Evolutionary conservation across 2,797 vertebrate species (phyloP).

Genomic region (Enoplosus armatus): DNA sequence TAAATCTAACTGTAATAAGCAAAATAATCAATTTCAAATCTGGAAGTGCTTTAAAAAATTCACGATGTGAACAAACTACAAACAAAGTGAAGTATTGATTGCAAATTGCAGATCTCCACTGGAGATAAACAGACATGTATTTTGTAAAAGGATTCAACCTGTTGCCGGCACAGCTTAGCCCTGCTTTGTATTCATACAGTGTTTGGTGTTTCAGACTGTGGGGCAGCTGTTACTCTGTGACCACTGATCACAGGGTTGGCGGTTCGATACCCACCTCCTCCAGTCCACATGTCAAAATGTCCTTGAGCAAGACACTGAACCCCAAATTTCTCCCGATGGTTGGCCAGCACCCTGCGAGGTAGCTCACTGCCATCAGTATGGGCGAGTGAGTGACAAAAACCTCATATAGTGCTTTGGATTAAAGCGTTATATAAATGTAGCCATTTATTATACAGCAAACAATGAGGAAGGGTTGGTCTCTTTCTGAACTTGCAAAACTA

Average conservation of each 20-base stretch:
- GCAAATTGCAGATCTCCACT: not conserved
- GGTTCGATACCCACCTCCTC: no score
- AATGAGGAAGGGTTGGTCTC: not conserved
- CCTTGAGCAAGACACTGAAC: no score
- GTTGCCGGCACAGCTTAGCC: not conserved
- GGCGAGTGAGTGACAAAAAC: no score
- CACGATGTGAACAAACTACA: not conserved
- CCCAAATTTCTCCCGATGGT: no score
- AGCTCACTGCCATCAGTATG: no score
- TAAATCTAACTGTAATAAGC: not conserved
- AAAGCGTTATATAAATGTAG: no score
- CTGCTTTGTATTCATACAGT: not conserved
- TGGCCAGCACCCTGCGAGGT: no score
- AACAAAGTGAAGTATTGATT: not conserved
- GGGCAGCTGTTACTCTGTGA: no score
- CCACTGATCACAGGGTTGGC: no score
- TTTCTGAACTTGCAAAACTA: not conserved
- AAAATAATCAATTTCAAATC: not conserved
- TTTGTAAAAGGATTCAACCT: conserved; percentile 13
- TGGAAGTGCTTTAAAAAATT: not conserved
- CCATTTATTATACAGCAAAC: not conserved
- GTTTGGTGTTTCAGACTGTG: not conserved
- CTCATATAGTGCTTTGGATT: no score
- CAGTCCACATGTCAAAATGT: no score
- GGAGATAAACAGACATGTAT: not conserved